Conservation (phyloP, 2,113 vertebrate genomes). For the Triplophysa siluroides region DNA sequence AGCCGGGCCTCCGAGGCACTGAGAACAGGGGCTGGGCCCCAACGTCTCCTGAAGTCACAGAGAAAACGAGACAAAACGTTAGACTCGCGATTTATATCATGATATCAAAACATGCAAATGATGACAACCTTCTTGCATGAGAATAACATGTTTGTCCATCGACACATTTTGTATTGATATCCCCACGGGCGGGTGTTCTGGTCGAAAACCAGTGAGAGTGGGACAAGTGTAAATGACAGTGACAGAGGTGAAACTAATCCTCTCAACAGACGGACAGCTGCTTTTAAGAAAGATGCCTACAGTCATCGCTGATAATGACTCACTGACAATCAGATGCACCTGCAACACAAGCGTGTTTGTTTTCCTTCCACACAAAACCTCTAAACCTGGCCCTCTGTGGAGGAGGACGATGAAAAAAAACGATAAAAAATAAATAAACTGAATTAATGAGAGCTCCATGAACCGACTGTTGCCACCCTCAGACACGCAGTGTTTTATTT, state of each 20-base stretch:
- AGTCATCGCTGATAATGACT: constrained; percentile 40
- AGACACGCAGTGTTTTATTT: constrained; percentile 45
- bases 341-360: constrained; percentile 4
- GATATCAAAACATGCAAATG: background rate
- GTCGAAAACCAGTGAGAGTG: no score
- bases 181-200: no score
- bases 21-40: constrained; percentile 99
- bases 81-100: background rate
- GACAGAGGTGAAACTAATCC: background rate
- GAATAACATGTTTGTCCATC: no score
- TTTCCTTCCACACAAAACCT: background rate
- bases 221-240: background rate
- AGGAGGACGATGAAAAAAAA: background rate
- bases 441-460: background rate
- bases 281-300: background rate
- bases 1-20: constrained; percentile 96
- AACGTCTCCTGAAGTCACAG: constrained; percentile 82
- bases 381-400: background rate
- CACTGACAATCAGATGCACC: constrained; percentile 31
- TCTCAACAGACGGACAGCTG: no score
- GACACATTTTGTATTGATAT: no score
- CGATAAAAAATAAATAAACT: background rate
- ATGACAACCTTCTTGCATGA: no score
- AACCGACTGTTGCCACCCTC: constrained; percentile 3
- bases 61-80: background rate